Evolutionary conservation across 2,113 vertebrate genomes (phyloP), one percentile per base, ranked within the genome.

Genomic region (Gulo gulo): DNA sequence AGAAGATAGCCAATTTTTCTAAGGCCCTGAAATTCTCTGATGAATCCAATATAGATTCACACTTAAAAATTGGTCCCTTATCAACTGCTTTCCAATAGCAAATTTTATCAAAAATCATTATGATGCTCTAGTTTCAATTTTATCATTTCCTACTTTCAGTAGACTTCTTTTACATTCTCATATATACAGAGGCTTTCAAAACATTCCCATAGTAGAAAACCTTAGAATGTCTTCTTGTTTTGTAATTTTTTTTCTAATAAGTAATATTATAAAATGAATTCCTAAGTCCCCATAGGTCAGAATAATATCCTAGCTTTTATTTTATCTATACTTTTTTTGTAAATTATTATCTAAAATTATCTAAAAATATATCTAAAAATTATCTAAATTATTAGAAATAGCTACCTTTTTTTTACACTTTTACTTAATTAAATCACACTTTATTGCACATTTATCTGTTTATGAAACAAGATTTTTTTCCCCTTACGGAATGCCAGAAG

Each of bases 341-440:
- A 52, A 52, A 52, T 52, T 15, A 52, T 52, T 52, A 16, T 52
- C 50, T 52, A 52, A 52, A 52, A 15, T 52, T 52, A 52, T 52
- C 50, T 52, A 52, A 52, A 52, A 52, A 16, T 52, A 16, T 52
- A 16, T 52, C 50, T 52, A 16, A 52, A 52, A 52, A 52, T 52
- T 52, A 52, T 52, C 50, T 52, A 55, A 55, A 55, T 55, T 55
- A 55, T 55, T 55, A 55, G 52, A 55, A 55, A 52, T 52, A 16
- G 5, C 16, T 55, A 55, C 52, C 50, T 52, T 63, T 63, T 63
- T 97, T 88, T 82, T 93, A 29, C 14, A 88, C 73, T 89, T 88
- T 85, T 91, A 14, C 11, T 71, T 88, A 96, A 95, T 94, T 71
- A 97, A 94, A 89, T 78, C 45, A 88, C 39, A 71, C 14, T 73